phyloP scores from a whole-genome alignment of 2,797 vertebrate genomes.

The Centropyge bicolor region DNA sequence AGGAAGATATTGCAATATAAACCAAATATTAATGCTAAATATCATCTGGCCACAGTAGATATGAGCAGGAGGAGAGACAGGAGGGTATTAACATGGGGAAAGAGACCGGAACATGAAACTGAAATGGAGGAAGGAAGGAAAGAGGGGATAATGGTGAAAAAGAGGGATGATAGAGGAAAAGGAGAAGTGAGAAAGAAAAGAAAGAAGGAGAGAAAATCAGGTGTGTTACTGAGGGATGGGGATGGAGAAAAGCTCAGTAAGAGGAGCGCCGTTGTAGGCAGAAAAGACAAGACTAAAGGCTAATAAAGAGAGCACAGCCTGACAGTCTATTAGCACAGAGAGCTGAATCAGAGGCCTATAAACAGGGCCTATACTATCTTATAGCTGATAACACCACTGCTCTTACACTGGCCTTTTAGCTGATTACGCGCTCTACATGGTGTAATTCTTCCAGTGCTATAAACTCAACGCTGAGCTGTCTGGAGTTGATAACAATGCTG shows the following conservation, averaged over 20 bases:
- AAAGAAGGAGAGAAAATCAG: neutral
- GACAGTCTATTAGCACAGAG: constrained; percentile 69
- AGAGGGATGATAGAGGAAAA: neutral
- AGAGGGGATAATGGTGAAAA: neutral
- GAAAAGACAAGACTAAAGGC: constrained; percentile 44
- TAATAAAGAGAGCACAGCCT: constrained; percentile 67
- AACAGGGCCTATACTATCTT: constrained; percentile 61
- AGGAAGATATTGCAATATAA: neutral
- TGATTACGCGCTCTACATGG: constrained; percentile 63
- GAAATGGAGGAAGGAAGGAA: neutral
- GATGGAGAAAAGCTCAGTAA: neutral
- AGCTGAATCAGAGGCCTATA: constrained; percentile 75
- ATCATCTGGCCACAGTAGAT: constrained; percentile 15
- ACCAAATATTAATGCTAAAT: constrained; percentile 1
- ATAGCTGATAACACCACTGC: constrained; percentile 70
- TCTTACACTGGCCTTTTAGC: constrained; percentile 64
- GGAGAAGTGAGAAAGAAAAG: neutral
- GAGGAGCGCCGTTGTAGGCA: constrained; percentile 9
- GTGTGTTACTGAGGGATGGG: neutral
- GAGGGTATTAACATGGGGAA: neutral
- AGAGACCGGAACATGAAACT: constrained; percentile 6
- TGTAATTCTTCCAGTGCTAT: constrained; percentile 59
- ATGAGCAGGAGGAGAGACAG: neutral
- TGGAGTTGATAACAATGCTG: constrained; percentile 57
- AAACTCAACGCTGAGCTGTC: constrained; percentile 53